Evolutionary conservation across 2,888 invertebrate species (phyloP).

Genomic region (Eustalomyia histrio): DNA sequence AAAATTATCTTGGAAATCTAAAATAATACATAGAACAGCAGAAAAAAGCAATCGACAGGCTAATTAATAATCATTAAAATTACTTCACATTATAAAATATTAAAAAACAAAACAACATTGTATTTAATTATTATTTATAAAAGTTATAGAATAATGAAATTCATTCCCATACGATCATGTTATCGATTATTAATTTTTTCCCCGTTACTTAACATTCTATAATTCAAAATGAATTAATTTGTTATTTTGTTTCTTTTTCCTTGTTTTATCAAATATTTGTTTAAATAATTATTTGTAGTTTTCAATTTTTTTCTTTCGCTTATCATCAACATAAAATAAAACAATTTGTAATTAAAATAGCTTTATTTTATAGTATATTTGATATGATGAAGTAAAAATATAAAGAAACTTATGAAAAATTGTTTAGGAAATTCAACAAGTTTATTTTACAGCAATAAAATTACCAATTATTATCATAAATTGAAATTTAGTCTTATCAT

Average conservation of each 20-base stretch:
- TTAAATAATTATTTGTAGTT: slow-evolving; percentile 64
- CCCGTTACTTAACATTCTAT: slow-evolving; percentile 55
- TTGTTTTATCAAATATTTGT: slow-evolving; percentile 60
- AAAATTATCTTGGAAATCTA: too few species aligned
- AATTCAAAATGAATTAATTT: slow-evolving; percentile 53
- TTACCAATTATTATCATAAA: slow-evolving; percentile 68
- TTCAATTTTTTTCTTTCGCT: slow-evolving; percentile 40
- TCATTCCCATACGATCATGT: slow-evolving; percentile 11
- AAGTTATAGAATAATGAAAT: background rate
- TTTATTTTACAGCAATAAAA: slow-evolving; percentile 63
- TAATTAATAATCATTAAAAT: background rate
- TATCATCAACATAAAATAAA: slow-evolving; percentile 63
- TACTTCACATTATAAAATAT: background rate
- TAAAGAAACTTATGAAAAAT: slow-evolving; percentile 6
- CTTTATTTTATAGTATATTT: slow-evolving; percentile 23
- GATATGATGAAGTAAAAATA: background rate
- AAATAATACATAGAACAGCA: background rate
- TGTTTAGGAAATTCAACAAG: slow-evolving; percentile 25
- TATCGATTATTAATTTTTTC: slow-evolving; percentile 55
- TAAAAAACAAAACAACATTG: background rate
- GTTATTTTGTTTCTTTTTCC: slow-evolving; percentile 1
- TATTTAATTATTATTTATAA: background rate
- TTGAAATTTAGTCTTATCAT: slow-evolving; percentile 64
- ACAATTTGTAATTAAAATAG: slow-evolving; percentile 67
- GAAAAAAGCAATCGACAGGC: background rate